A percentile compares a stretch with the other conserved stretches of the same genome.
Evolutionary conservation across 2,113 vertebrate species (phyloP).

Genomic region (Zapornia atra): DNA sequence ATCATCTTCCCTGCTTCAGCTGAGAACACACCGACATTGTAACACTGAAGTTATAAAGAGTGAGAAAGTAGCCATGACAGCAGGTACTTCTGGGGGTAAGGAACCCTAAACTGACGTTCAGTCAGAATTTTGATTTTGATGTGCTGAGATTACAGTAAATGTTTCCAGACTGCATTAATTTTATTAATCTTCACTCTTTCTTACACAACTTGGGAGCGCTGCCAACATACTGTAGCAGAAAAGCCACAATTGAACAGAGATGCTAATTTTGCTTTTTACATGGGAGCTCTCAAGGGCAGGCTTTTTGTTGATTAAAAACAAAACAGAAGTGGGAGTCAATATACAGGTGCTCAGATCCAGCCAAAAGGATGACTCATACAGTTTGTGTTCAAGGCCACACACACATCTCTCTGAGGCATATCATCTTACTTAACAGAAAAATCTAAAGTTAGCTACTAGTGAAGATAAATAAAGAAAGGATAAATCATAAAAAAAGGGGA

Average conservation of each 20-base stretch:
- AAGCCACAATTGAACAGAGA: background rate
- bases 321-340: background rate
- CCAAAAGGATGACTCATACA: slow-evolving; percentile 32
- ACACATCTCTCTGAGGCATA: background rate
- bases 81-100: background rate
- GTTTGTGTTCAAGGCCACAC: background rate
- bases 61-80: background rate
- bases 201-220: background rate
- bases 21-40: background rate
- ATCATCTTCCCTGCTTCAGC: background rate
- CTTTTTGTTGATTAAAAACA: background rate
- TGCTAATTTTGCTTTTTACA: background rate
- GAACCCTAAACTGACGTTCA: background rate
- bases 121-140: background rate
- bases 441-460: background rate
- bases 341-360: background rate
- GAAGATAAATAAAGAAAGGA: background rate
- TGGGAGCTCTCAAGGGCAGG: background rate
- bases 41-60: background rate
- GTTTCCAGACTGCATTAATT: background rate
- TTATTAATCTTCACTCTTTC: background rate
- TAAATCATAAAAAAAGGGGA: background rate
- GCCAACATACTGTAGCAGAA: background rate
- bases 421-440: background rate
- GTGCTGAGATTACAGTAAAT: background rate